A percentile compares a stretch with the other conserved stretches of the same genome.
Conservation (phyloP, 1,140 invertebrate genomes). For the Drosophila willistoni region DNA sequence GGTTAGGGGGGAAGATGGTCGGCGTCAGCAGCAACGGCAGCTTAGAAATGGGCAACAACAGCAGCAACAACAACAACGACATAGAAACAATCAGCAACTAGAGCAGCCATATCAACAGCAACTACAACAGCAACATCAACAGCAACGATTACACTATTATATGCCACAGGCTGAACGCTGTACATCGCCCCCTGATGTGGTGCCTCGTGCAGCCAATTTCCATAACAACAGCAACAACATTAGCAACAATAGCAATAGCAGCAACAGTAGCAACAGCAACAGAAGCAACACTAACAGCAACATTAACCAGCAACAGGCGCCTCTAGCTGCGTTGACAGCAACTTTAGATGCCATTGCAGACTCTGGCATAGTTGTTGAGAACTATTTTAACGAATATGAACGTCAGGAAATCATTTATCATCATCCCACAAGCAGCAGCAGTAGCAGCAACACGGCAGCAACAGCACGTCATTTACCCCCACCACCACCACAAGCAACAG, state of each 20-base stretch:
- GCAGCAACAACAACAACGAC: slow-evolving; percentile 68
- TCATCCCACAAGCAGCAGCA: slow-evolving; percentile 68
- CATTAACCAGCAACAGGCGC: slow-evolving; percentile 32
- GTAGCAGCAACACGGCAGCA: slow-evolving; percentile 11
- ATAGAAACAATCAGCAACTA: slow-evolving; percentile 73
- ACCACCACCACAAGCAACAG: slow-evolving; percentile 20
- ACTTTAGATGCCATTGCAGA: slow-evolving; percentile 25
- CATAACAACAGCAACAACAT: slow-evolving; percentile 65
- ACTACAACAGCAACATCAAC: slow-evolving; percentile 54
- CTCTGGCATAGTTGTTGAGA: slow-evolving; percentile 78
- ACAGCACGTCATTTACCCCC: slow-evolving; percentile 5
- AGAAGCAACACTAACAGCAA: slow-evolving; percentile 24
- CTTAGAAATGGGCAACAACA: slow-evolving; percentile 37
- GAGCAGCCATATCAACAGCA: slow-evolving; percentile 68
- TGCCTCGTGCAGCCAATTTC: slow-evolving; percentile 76
- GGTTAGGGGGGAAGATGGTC: slow-evolving; percentile 35
- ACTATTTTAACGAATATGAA: slow-evolving; percentile 82
- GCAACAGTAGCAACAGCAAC: slow-evolving; percentile 22
- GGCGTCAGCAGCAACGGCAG: slow-evolving; percentile 55
- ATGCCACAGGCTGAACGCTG: slow-evolving; percentile 64
- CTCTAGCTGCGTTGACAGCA: slow-evolving; percentile 39
- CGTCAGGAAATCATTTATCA: slow-evolving; percentile 83
- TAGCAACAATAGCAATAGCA: slow-evolving; percentile 36
- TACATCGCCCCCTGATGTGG: slow-evolving; percentile 77
- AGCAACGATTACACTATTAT: slow-evolving; percentile 65